These are phyloP conservation scores for Sorex araneus DNA, from an alignment of 2,113 vertebrate species.

Conservation along the genomic window DNA sequence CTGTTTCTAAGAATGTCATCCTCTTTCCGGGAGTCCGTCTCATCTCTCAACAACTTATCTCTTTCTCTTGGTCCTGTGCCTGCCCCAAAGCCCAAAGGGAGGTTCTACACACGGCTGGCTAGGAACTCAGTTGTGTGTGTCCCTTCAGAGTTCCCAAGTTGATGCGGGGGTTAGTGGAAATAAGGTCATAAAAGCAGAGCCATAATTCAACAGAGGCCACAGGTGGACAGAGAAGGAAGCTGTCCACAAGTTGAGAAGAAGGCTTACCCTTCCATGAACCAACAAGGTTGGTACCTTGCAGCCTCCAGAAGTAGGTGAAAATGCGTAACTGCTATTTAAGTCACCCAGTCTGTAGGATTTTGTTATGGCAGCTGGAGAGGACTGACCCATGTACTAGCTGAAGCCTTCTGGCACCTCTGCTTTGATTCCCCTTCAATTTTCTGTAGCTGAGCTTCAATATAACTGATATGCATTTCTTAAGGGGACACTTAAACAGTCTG, in stretches of 20 bases:
- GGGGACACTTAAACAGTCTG: background rate
- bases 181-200: background rate
- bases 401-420: too few species aligned
- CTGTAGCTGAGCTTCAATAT: background rate
- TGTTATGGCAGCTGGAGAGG: background rate
- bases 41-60: constrained; percentile 16
- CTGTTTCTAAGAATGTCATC: background rate
- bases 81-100: background rate
- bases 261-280: background rate
- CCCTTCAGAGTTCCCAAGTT: background rate
- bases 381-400: background rate
- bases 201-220: background rate
- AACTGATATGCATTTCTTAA: background rate
- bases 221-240: background rate
- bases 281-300: background rate
- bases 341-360: background rate
- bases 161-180: background rate
- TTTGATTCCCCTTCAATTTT: background rate
- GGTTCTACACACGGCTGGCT: background rate
- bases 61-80: background rate
- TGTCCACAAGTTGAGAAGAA: background rate
- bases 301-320: background rate
- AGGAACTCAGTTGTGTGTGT: background rate
- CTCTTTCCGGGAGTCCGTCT: background rate
- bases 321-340: background rate